These are phyloP conservation scores for Nerophis lumbriciformis DNA, from an alignment of 2,113 vertebrate species.

Conservation along the genomic window DNA sequence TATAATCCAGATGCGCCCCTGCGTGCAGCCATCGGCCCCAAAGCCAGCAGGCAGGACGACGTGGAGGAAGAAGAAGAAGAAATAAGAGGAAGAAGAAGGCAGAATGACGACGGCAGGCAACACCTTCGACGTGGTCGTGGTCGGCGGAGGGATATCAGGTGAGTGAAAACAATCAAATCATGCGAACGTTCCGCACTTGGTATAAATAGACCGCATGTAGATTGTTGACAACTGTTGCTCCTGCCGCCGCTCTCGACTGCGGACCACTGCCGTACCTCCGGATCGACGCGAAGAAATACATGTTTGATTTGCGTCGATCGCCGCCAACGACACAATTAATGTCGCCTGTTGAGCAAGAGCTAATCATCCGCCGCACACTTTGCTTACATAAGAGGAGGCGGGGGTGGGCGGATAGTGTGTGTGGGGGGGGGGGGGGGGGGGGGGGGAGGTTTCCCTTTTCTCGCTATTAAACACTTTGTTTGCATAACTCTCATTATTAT, in stretches of 20 bases:
- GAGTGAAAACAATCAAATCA: slow-evolving; percentile 34
- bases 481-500: no score
- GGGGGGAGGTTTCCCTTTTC: no score
- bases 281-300: neutral
- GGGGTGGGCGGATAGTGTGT: no score
- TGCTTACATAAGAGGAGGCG: slow-evolving; percentile 36
- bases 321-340: slow-evolving; percentile 12
- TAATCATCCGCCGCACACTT: slow-evolving; percentile 33
- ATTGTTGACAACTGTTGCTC: slow-evolving; percentile 41
- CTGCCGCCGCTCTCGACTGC: neutral
- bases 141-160: slow-evolving; percentile 94
- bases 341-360: slow-evolving; percentile 46
- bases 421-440: neutral
- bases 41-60: slow-evolving; percentile 26
- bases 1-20: slow-evolving; percentile 62
- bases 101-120: slow-evolving; percentile 74
- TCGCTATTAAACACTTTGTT: no score
- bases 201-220: no score
- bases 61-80: neutral
- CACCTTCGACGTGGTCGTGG: slow-evolving; percentile 84
- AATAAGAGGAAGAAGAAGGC: slow-evolving; percentile 3
- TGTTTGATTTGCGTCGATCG: neutral
- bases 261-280: no score
- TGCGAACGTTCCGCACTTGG: neutral
- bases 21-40: slow-evolving; percentile 33